phyloP scores from a whole-genome alignment of 2,797 vertebrate genomes.

The Phrynocephalus guinanensis region DNA sequence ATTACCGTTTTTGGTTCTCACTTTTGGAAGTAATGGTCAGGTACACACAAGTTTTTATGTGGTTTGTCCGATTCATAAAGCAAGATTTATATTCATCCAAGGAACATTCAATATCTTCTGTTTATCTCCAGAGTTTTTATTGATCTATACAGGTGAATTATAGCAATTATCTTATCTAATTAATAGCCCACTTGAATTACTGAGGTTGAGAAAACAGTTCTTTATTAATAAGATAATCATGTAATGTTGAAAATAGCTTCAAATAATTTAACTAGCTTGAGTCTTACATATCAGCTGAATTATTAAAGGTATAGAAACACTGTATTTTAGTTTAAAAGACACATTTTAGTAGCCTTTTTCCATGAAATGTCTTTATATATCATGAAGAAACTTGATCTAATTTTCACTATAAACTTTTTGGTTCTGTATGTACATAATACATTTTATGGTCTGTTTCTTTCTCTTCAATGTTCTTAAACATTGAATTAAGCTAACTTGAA shows the following conservation, averaged over 20 bases:
- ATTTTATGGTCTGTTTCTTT: slow-evolving; percentile 76
- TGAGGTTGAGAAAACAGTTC: slow-evolving; percentile 58
- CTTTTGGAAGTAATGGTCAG: slow-evolving; percentile 4
- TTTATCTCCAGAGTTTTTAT: neutral
- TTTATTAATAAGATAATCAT: slow-evolving; percentile 60
- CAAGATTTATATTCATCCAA: slow-evolving; percentile 42
- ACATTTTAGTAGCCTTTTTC: slow-evolving; percentile 80
- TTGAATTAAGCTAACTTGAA: slow-evolving; percentile 81
- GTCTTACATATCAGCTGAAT: slow-evolving; percentile 66
- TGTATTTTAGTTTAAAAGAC: slow-evolving; percentile 92
- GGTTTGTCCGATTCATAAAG: neutral
- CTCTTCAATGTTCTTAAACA: slow-evolving; percentile 69
- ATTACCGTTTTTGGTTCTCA: neutral
- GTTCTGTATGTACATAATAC: slow-evolving; percentile 81
- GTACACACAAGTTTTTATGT: slow-evolving; percentile 22
- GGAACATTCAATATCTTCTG: slow-evolving; percentile 33
- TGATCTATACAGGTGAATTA: slow-evolving; percentile 16
- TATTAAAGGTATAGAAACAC: slow-evolving; percentile 85
- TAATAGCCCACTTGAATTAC: slow-evolving; percentile 48
- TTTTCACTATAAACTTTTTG: slow-evolving; percentile 76
- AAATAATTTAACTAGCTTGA: slow-evolving; percentile 67
- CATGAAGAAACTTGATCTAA: slow-evolving; percentile 88
- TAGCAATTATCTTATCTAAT: slow-evolving; percentile 39
- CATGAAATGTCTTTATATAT: slow-evolving; percentile 80
- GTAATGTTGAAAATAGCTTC: slow-evolving; percentile 69